These are phyloP conservation scores for Panthera tigris DNA, from an alignment of 2,113 vertebrate genomes.

Conservation along the genomic window DNA sequence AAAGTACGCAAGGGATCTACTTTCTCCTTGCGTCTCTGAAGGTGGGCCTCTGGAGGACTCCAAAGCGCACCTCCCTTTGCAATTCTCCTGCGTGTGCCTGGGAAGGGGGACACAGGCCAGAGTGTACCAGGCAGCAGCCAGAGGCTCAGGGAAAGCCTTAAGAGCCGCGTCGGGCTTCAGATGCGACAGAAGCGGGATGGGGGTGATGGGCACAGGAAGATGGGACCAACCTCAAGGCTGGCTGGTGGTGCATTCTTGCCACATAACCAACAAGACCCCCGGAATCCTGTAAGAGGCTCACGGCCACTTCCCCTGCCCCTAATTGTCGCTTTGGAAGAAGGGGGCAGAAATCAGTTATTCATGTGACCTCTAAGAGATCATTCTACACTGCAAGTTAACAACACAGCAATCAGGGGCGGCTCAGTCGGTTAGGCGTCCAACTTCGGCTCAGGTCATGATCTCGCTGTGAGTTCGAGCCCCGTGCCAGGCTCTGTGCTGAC, in stretches of 20 bases:
- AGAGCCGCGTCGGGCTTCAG: not conserved
- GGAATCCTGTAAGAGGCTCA: not conserved
- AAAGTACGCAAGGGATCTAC: not conserved
- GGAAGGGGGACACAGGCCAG: not conserved
- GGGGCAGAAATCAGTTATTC: not conserved
- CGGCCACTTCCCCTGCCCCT: not conserved
- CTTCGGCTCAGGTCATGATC: too few relatives aligned
- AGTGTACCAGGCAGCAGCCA: not conserved
- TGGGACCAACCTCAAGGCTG: not conserved
- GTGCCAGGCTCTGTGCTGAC: too few relatives aligned
- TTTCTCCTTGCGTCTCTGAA: not conserved
- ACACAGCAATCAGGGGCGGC: not conserved
- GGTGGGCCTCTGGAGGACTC: not conserved
- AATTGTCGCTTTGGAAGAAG: not conserved
- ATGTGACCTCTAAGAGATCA: not conserved
- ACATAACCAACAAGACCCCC: not conserved
- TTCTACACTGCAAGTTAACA: not conserved
- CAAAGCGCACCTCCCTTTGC: not conserved
- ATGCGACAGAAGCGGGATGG: too few relatives aligned
- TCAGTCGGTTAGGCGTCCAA: too few relatives aligned
- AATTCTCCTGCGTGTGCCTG: fast-evolving
- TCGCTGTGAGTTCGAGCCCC: too few relatives aligned
- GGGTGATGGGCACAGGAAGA: fast-evolving
- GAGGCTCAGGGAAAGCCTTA: too few relatives aligned
- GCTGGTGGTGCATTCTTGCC: fast-evolving